Evolutionary conservation across 2,888 invertebrate species (phyloP), one percentile per base, ranked within the genome.

Genomic region (Sphaeridia pumilis): DNA sequence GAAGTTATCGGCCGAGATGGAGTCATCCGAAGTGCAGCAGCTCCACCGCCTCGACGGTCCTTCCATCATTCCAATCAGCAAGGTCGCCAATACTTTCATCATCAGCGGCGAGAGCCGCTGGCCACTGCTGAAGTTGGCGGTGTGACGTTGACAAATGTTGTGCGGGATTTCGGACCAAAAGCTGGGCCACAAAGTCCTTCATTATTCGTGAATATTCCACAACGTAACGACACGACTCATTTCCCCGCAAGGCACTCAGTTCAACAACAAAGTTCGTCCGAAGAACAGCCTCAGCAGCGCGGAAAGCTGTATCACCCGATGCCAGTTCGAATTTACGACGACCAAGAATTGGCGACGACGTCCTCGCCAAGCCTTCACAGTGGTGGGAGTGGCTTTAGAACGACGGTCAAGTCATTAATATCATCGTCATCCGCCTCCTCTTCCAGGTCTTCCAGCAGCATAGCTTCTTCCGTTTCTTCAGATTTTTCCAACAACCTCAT

Each of bases 141-240:
- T 5, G 38, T 38, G 7, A 17, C 38, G 20, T 38, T 38, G 20
- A 17, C 38, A 38, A 38, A 38, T 20, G n/a, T n/a, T n/a, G 17
- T 38, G 38, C 7, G 38, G 7, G 38, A 38, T 38, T 38, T 38
- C 38, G 38, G 38, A 17, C 20, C 38, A 38, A 38, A 38, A 17
- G 38, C 20, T 17, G 20, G 12, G 5, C 38, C 38, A 17, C 38
- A 20, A 38, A 38, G 38, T 17, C 38, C 38, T 38, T 38, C 38
- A 7, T 17, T 38, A 17, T 38, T 38, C 17, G 5, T 38, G 4
- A 38, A 38, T 20, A 20, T 38, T 14, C 38, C 38, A 38, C 12
- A 17, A 20, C 7, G 12, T 7, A 5, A 12, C 7, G 20, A 17
- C 17, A 7, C 17, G 38, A 38, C 12, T 20, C 17, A 38, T 7